Base-by-base conservation (phyloP, 1,140 invertebrate species). In the Paracyclopina nana region DNA sequence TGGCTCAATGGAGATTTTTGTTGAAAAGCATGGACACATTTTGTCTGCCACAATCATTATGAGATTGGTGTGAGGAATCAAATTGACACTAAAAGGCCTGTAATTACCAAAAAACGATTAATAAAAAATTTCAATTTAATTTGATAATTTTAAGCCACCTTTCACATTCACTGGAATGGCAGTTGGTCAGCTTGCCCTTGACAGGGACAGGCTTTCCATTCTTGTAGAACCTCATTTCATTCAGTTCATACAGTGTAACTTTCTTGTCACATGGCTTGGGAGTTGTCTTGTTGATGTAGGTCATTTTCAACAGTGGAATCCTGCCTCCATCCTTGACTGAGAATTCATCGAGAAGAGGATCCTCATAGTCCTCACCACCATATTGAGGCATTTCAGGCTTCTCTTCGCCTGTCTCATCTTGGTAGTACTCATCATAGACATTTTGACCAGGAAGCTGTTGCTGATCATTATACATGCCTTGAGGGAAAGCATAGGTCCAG, bases 81-180 rank as follows among this genome's bases (percentile, higher is more conserved):
- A 85, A 60, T 90, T 84, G 9, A 88, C 83, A 63, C 84, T 88
- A 65, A 90, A 91, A 11, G 82, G 82, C 56, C 82, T 85, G 64
- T 57, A 70, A 59, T 63, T 57, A 1, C 62, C 62, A 45, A 60
- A 58, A 51, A 55, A 46, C 31, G 8, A 56, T 31, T 38, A 30
- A 53, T 22, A 54, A 49, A 43, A 20, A 53, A 51, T 51, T 26
- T 34, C 29, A 38, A 14, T 38, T 43, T 55, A 55, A 42, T n/a
- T 22, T 31, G 14, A 50, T 48, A 46, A 42, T 18, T 28, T 12
- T 25, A 24, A 52, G 55, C 63, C 67, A 82, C 80, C 83, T 80
- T 64, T 86, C 83, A 61, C 85, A 90, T 55, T 82, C 81, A 16
- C 80, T 82, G 24, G 77, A 72, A 60, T 87, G 82, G 60, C 85